Evolutionary conservation across 2,888 invertebrate species (phyloP), one percentile per base, ranked within the genome.

Genomic region (Unio pictorum): DNA sequence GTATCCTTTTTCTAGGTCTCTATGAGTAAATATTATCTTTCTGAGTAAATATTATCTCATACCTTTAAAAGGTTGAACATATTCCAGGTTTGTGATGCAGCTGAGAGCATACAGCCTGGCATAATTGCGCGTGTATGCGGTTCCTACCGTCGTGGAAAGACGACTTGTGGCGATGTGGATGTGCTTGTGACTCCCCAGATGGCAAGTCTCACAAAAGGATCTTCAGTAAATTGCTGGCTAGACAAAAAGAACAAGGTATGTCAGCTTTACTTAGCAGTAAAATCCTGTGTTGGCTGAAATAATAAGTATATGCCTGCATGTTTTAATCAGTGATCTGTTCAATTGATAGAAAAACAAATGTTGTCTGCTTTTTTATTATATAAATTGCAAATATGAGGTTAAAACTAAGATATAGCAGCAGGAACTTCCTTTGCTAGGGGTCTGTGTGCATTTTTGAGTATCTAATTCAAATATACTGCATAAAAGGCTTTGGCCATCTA

Each of bases 131-230:
- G 88, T 72, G 88, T 89, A 1, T 91, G 91, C 84, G 92, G 92
- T 3, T 91, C 91, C 4, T 92, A 90, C 78, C 84, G 91, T 15
- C 84, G 92, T 45, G 91, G 91, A 4, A 91, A 90, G 75, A 57
- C 80, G 1, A 89, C 89, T 0, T 92, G 92, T 86, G 92, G 92
- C 7, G 92, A 92, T 81, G 90, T 92, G 18, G 92, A 92, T 82
- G 81, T 92, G 15, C 85, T 92, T 7, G 85, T 92, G 8, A 90
- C 91, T 6, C 91, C 91, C 89, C 90, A 17, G 91, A 91, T 80
- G 89, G 90, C n/a, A 85, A 85, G 61, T 89, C 89, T 15, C 89
- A 90, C 64, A 81, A 82, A 69, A 87, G 88, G 54, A 69, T 91
- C 55, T 89, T 91, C 65, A 64, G 73, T 23, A 84, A 83, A 72